A percentile compares a stretch with the other conserved stretches of the same genome.
phyloP scores from a whole-genome alignment of 2,888 invertebrate genomes.

The Eurytoma californica region DNA sequence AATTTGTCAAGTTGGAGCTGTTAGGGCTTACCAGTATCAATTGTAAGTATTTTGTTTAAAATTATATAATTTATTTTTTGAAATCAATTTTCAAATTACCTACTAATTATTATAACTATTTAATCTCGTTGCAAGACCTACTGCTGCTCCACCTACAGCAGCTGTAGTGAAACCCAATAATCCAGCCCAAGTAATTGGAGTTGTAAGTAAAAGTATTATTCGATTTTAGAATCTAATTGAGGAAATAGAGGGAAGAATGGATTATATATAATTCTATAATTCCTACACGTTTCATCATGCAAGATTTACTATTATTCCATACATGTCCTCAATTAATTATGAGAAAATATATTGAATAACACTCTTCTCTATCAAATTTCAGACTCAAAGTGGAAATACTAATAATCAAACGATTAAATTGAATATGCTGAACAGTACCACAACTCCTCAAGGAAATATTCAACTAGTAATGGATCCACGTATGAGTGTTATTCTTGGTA shows the following conservation, averaged over 20 bases:
- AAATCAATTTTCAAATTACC: not conserved
- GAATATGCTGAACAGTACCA: slow-evolving; percentile 69
- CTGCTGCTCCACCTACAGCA: slow-evolving; percentile 59
- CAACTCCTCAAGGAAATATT: slow-evolving; percentile 69
- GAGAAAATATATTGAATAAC: too few species aligned
- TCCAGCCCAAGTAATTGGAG: slow-evolving; percentile 63
- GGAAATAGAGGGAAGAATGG: not conserved
- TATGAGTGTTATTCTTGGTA: slow-evolving; percentile 75
- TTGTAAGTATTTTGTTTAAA: slow-evolving; percentile 63
- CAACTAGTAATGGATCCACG: slow-evolving; percentile 78
- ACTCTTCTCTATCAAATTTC: slow-evolving; percentile 24
- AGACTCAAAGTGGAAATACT: slow-evolving; percentile 56
- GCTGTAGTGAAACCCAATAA: slow-evolving; percentile 61
- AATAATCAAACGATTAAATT: slow-evolving; percentile 69
- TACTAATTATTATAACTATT: slow-evolving; percentile 12
- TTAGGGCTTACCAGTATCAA: slow-evolving; percentile 70
- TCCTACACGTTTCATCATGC: too few species aligned
- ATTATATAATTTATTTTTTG: not conserved
- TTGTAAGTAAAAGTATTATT: slow-evolving; percentile 61
- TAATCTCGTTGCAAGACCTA: slow-evolving; percentile 56
- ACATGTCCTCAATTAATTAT: too few species aligned
- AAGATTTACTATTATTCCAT: too few species aligned
- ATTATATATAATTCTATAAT: too few species aligned
- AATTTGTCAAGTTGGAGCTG: slow-evolving; percentile 67
- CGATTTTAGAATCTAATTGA: not conserved